phyloP scores from a whole-genome alignment of 1,140 invertebrate genomes.

The Magallana ariakensis region DNA sequence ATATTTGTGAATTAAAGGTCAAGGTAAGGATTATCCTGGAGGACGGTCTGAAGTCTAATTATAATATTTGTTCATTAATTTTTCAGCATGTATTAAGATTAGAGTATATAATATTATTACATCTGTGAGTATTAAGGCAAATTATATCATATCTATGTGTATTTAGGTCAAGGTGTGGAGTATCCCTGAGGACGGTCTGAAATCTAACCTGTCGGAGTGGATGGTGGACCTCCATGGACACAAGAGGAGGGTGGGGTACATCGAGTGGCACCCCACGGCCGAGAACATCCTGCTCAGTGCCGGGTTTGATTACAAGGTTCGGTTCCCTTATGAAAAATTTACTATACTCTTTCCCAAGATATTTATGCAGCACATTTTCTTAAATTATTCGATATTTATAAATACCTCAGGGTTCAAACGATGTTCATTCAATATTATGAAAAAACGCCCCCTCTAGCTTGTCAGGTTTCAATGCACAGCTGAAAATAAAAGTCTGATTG shows the following conservation, averaged over 20 bases:
- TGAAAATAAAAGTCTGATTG: no score
- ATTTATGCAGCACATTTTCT: no score
- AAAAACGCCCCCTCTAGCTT: no score
- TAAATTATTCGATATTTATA: no score
- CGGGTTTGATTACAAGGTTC: slow-evolving; percentile 78
- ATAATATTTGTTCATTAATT: no score
- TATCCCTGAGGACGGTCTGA: slow-evolving; percentile 75
- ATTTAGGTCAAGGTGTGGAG: slow-evolving; percentile 78
- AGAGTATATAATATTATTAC: no score
- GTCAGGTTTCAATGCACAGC: no score
- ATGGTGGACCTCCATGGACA: slow-evolving; percentile 78
- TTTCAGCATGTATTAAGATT: no score
- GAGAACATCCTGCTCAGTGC: slow-evolving; percentile 78
- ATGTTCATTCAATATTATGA: no score
- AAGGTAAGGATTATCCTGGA: slow-evolving; percentile 78
- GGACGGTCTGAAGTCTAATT: slow-evolving; percentile 68
- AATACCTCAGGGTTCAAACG: no score
- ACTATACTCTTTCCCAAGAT: no score
- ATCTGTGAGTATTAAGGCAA: not conserved
- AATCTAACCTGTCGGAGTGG: slow-evolving; percentile 75
- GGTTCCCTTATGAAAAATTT: not conserved
- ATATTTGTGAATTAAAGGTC: slow-evolving; percentile 66
- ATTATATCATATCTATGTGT: not conserved
- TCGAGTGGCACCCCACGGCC: slow-evolving; percentile 80
- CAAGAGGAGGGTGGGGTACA: slow-evolving; percentile 74